phyloP scores from a whole-genome alignment of 2,888 invertebrate species.

The Chrysolina oricalcia region DNA sequence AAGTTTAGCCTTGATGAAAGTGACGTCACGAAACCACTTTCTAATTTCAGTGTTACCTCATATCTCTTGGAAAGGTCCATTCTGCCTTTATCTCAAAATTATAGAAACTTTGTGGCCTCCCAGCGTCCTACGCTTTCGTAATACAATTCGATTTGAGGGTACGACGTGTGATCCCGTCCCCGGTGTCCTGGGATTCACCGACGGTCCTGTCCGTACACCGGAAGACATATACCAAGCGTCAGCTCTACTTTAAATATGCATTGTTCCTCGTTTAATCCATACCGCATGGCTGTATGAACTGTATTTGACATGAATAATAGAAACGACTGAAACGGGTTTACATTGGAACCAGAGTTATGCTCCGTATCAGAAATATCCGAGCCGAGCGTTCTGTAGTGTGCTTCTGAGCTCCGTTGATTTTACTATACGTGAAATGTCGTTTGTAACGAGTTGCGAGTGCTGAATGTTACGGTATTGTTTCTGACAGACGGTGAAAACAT shows the following conservation, averaged over 20 bases:
- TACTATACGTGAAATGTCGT: conserved; percentile 9
- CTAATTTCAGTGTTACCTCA: no score
- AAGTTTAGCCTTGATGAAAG: no score
- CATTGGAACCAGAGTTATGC: conserved; percentile 8
- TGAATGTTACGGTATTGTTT: neutral
- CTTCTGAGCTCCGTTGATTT: neutral
- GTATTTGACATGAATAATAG: conserved; percentile 43
- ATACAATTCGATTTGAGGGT: no score
- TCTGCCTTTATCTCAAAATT: no score
- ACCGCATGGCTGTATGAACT: conserved; percentile 39
- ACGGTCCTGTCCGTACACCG: conserved; percentile 13
- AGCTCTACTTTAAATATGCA: conserved; percentile 45
- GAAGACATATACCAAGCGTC: conserved; percentile 39
- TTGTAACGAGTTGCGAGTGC: neutral
- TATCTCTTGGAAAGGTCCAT: no score
- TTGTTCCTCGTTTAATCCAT: conserved; percentile 43
- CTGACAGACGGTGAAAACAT: neutral
- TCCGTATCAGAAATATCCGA: conserved; percentile 2
- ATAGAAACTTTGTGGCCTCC: no score
- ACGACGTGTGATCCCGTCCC: no score
- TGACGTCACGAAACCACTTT: no score
- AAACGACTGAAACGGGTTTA: conserved; percentile 14
- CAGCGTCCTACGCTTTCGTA: no score
- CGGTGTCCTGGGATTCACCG: conserved; percentile 2
- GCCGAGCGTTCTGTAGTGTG: neutral